Percentiles rank a stretch among this genome's conserved stretches.
These are phyloP conservation scores for Drosophila biarmipes DNA, from an alignment of 1,140 invertebrate species.

Conservation along the genomic window DNA sequence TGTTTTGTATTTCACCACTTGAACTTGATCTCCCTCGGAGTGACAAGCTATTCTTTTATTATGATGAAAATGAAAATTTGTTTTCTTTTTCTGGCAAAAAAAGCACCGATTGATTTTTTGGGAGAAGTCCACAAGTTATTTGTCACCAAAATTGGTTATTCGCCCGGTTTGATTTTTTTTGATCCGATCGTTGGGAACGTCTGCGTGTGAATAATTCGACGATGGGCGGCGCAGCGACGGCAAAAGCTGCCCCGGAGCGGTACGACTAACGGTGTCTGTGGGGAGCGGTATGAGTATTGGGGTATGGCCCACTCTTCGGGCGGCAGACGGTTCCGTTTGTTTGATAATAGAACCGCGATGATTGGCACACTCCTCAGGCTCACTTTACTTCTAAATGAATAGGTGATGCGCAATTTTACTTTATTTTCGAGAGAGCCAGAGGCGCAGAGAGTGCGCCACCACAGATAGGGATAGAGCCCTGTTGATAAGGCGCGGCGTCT, in stretches of 20 bases:
- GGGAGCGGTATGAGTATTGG: slow-evolving; percentile 11
- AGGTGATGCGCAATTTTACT: slow-evolving; percentile 69
- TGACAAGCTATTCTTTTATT: slow-evolving; percentile 22
- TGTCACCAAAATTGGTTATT: slow-evolving; percentile 31
- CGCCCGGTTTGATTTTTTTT: slow-evolving; percentile 13
- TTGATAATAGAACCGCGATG: slow-evolving; percentile 25
- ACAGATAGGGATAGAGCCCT: slow-evolving; percentile 1
- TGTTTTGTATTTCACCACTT: slow-evolving; percentile 63
- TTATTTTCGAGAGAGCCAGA: slow-evolving; percentile 1
- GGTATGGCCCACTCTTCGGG: slow-evolving; percentile 53
- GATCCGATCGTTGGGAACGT: slow-evolving; percentile 67
- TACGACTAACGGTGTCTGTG: slow-evolving; percentile 21
- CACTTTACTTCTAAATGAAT: slow-evolving; percentile 8
- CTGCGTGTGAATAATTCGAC: slow-evolving; percentile 72
- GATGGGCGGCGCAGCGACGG: slow-evolving; percentile 55
- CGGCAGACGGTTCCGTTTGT: slow-evolving; percentile 44
- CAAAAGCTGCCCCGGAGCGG: slow-evolving; percentile 61
- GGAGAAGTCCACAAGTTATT: slow-evolving; percentile 23
- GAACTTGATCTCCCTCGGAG: slow-evolving; percentile 50
- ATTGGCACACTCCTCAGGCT: slow-evolving; percentile 17
- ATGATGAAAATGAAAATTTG: neutral
- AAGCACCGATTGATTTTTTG: neutral
- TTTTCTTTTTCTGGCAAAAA: neutral
- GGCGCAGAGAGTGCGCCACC: slow-evolving; percentile 9
- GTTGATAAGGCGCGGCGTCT: slow-evolving; percentile 55